Evolutionary conservation across 1,140 invertebrate genomes (phyloP), one percentile per base, ranked within the genome.

Genomic region (Eubasilissa regina): DNA sequence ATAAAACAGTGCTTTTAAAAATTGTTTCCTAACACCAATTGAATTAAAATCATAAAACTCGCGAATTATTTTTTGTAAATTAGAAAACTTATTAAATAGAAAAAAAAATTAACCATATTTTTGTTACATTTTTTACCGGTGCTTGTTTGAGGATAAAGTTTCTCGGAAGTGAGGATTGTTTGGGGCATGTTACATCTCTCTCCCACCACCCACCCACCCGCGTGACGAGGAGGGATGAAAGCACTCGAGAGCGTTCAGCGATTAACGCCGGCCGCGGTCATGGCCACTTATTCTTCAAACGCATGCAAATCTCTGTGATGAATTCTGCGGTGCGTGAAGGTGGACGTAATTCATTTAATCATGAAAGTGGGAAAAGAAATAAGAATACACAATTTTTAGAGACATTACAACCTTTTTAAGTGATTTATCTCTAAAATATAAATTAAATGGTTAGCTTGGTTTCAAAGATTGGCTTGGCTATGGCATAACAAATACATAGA

Each of bases 321-420:
- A 68, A 47, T 68, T 68, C 64, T 44, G 44, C 44, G 64, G 64
- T 68, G 44, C 64, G 64, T 68, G 44, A 66, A 68, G 43, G 44
- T 68, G 64, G 12, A 66, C 44, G 25, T 66, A 13, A 47, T 66
- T 25, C 44, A 17, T 66, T 43, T 19, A 13, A 62, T 45, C 13
- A 43, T 45, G 43, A 47, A 66, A 48, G 47, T 45, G 62, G 64
- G n/a, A 68, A n/a, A 19, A 6, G 17, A 68, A 68, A 17, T 68
- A 47, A 45, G 35, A 68, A 8, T 68, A 1, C n/a, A n/a, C n/a
- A n/a, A n/a, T n/a, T n/a, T n/a, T n/a, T n/a, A n/a, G n/a, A n/a
- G n/a, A n/a, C n/a, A n/a, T 51, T 1, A 12, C 1, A 51, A 13
- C 48, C 11, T 51, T 51, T 51, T 51, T 3, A 51, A 15, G 1